A percentile compares a stretch with the other conserved stretches of the same genome.
Conservation (phyloP, 2,113 vertebrate genomes). For the Phodopus roborovskii region DNA sequence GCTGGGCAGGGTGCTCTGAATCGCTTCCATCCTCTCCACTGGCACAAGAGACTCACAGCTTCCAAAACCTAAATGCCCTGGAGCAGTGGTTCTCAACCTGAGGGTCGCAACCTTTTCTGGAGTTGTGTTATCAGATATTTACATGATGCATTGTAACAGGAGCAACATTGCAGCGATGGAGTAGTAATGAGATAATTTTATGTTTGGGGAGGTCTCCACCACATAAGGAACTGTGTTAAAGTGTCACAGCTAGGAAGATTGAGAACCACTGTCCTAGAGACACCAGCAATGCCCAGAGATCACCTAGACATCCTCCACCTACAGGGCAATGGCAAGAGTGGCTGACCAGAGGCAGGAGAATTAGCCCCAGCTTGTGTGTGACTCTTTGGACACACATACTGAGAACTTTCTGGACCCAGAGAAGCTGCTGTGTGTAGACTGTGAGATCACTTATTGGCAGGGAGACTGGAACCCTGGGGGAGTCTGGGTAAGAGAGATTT, state of each 20-base stretch:
- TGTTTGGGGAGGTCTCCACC: neutral
- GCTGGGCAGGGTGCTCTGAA: neutral
- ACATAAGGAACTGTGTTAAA: neutral
- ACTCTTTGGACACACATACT: neutral
- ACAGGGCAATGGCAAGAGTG: accelerated
- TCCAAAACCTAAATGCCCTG: neutral
- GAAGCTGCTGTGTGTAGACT: too few species aligned
- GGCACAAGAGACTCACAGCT: neutral
- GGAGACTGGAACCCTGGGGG: neutral
- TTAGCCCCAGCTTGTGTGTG: accelerated
- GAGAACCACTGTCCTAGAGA: neutral
- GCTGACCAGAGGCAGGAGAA: neutral
- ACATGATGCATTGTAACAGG: neutral
- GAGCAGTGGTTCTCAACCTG: neutral
- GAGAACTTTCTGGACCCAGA: accelerated
- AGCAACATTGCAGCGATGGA: neutral
- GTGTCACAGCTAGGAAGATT: neutral
- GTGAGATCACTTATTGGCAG: neutral
- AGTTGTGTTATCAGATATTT: too few species aligned
- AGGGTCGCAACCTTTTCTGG: neutral
- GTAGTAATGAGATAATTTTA: neutral
- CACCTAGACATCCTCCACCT: neutral
- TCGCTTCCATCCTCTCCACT: neutral
- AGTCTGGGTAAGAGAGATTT: neutral
- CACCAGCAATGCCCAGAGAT: neutral